Evolutionary conservation across 2,113 vertebrate genomes (phyloP), one percentile per base, ranked within the genome.

Genomic region (Nesogale talazaci): DNA sequence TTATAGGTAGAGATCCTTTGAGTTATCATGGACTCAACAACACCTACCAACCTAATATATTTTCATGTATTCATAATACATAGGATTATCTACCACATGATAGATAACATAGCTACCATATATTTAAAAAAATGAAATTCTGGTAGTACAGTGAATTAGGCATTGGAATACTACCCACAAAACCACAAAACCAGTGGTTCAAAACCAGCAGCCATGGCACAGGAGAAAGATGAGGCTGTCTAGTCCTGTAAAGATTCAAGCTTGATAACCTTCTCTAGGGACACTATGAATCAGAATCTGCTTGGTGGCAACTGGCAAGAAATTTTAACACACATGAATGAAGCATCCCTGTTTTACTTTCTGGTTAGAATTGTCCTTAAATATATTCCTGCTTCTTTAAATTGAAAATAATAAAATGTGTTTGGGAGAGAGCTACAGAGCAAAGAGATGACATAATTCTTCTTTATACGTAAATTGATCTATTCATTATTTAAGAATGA

Each of bases 391-490:
- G 31, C 3, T 76, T 42, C 77, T 92, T 94, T 89, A 82, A 91
- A 95, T 89, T 77, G 75, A 76, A 91, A 52, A 94, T 84, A 83
- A 65, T 40, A 36, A 78, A 76, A 31, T 57, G 16, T 17, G 69
- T 42, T 6, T 34, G 70, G 76, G 46, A 29, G 29, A 61, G 40
- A 89, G 56, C 38, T 25, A 89, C 61, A 69, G 56, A 92, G n/a
- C 14, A 65, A 93, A 91, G 88, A 77, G 59, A 9, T 56, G 74
- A 34, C 81, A 95, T 36, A 94, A 85, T 92, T 77, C 80, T 90
- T 90, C 83, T 78, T 93, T 61, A 82, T 78, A 95, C 93, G 76
- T 95, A 90, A 95, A 94, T 90, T 94, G 74, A 76, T 83, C 83
- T 46, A 78, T 40, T 63, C 75, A 22, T 81, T 93, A 78, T 92